Evolutionary conservation across 1,140 invertebrate genomes (phyloP).

Genomic region (Pogonognathellus flavescens): DNA sequence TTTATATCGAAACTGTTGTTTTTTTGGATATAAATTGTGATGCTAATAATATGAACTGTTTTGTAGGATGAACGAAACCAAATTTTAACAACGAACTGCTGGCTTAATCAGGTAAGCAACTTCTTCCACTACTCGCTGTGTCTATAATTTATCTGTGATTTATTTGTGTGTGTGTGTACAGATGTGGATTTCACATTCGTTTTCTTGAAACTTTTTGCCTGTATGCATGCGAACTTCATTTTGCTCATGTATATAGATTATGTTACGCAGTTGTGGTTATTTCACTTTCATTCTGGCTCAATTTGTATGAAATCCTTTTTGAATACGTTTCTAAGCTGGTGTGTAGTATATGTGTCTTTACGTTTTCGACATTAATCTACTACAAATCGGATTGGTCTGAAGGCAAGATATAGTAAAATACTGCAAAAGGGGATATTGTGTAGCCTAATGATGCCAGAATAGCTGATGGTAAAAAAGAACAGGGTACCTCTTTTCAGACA

Average conservation of each 20-base stretch:
- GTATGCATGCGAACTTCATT: too few relatives aligned
- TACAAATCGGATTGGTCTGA: constrained; percentile 13
- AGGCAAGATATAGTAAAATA: neutral
- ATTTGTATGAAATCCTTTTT: neutral
- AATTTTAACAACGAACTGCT: constrained; percentile 73
- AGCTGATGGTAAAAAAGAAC: too few relatives aligned
- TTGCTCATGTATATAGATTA: too few relatives aligned
- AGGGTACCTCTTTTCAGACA: too few relatives aligned
- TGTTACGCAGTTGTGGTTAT: neutral
- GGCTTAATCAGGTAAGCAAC: constrained; percentile 71
- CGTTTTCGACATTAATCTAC: constrained; percentile 21
- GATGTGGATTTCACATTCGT: too few relatives aligned
- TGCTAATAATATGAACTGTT: neutral
- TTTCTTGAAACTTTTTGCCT: too few relatives aligned
- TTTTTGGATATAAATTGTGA: too few relatives aligned
- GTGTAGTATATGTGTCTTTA: constrained; percentile 25
- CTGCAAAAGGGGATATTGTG: too few relatives aligned
- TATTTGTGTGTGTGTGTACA: neutral
- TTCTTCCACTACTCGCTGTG: neutral
- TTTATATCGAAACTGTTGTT: too few relatives aligned
- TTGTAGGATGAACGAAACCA: constrained; percentile 71
- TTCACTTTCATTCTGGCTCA: constrained; percentile 60
- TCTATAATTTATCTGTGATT: neutral
- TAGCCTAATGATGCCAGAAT: too few relatives aligned
- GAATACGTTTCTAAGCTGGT: constrained; percentile 3